Evolutionary conservation across 2,888 invertebrate genomes (phyloP), one percentile per base, ranked within the genome.

Genomic region (Pecten maximus): DNA sequence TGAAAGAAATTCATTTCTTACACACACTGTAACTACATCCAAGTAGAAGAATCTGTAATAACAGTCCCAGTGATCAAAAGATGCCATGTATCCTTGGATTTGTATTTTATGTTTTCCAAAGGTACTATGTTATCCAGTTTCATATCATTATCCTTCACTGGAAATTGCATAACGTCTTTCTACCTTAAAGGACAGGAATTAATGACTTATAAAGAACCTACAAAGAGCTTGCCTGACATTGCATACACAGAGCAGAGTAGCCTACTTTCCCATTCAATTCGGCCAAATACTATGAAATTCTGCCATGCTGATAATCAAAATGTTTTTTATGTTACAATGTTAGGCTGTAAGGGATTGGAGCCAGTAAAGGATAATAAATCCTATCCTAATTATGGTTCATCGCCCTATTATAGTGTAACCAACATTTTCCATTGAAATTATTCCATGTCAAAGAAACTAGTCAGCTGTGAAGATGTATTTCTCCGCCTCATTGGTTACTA

Each of bases 371-470:
- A 74, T 74, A 35, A 28, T 35, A 74, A 28, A 35, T 6, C 35
- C 74, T 74, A 35, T 74, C 4, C 74, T 74, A 35, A 74, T 74
- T 35, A 74, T 10, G 74, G 74, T 74, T 74, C 16, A 10, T 28
- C 74, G 2, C 28, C 74, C 74, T 35, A 74, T 74, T 74, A 74
- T 16, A 28, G 74, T 35, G 74, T 74, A 74, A 74, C 74, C 60
- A 74, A 35, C 28, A 35, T 74, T 74, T 74, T 28, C 35, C 74
- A 74, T 74, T 28, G 12, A 28, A 74, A 28, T 88, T 88, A 19
- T n/a, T 28, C 88, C 48, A 28, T 88, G 28, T 88, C 40, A 88
- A 88, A 88, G 88, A 44, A 88, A n/a, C 35, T 28, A 88, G 40
- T 88, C 40, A 88, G 2, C 88, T 88, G n/a, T 88, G 40, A 88